A percentile compares a stretch with the other conserved stretches of the same genome.
Conservation (phyloP, 1,140 invertebrate genomes). For the Araneus ventricosus region DNA sequence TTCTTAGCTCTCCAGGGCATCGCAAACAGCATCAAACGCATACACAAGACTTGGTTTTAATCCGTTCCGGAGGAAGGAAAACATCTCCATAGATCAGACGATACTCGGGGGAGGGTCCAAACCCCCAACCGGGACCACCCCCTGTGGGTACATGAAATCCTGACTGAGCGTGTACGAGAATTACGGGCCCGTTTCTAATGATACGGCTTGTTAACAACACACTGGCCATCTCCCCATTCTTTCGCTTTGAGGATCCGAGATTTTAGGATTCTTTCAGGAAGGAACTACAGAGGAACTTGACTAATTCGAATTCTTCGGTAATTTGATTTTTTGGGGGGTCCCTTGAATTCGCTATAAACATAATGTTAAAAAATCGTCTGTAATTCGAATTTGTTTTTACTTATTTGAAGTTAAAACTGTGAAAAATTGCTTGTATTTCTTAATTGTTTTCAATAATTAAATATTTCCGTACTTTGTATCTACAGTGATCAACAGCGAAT, state of each 20-base stretch:
- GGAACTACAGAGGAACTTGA: no score
- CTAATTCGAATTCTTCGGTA: no score
- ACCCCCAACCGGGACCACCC: not conserved
- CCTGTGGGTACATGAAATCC: not conserved
- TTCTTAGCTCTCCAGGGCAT: not conserved
- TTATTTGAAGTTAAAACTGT: no score
- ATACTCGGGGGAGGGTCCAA: not conserved
- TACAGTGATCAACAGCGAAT: no score
- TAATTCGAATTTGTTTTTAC: no score
- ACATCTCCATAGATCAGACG: constrained; percentile 25
- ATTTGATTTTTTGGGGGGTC: no score
- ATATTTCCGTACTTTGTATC: no score
- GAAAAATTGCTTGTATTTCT: no score
- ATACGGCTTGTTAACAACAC: constrained; percentile 1
- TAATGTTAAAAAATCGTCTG: no score
- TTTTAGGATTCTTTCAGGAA: not conserved
- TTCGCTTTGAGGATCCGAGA: not conserved
- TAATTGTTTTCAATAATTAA: no score
- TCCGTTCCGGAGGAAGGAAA: not conserved
- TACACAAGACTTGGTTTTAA: not conserved
- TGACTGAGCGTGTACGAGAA: constrained; percentile 2
- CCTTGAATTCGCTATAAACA: no score
- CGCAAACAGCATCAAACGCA: not conserved
- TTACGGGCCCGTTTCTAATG: not conserved
- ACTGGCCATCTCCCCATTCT: not conserved